A percentile compares a stretch with the other conserved stretches of the same genome.
Conservation (phyloP, 2,888 invertebrate species). For the Thecocarcelia acutangulata region DNA sequence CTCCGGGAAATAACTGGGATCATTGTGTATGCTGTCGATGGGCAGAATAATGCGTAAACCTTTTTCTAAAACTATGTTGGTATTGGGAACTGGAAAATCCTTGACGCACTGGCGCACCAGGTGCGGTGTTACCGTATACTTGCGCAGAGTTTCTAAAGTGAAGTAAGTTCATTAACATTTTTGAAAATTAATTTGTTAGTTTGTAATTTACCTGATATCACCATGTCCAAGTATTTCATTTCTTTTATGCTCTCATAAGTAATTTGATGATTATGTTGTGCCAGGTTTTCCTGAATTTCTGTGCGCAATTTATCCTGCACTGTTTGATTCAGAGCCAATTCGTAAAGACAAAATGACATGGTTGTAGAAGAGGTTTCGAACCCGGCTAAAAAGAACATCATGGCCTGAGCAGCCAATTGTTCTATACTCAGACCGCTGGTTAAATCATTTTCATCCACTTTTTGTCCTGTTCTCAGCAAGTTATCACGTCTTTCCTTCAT, state of each 20-base stretch:
- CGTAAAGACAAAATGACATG: constrained; percentile 82
- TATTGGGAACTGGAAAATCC: constrained; percentile 82
- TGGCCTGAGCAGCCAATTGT: constrained; percentile 83
- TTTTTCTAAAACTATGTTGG: constrained; percentile 82
- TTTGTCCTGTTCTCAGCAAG: constrained; percentile 54
- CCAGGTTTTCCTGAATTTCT: constrained; percentile 80
- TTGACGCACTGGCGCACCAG: constrained; percentile 82
- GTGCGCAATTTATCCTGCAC: constrained; percentile 81
- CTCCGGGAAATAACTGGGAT: constrained; percentile 84
- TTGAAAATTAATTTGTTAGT: neutral
- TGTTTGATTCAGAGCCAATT: constrained; percentile 82
- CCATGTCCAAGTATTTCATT: constrained; percentile 82
- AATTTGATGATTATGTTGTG: constrained; percentile 78
- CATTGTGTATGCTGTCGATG: constrained; percentile 83
- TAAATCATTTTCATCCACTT: constrained; percentile 54
- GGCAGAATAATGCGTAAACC: constrained; percentile 83
- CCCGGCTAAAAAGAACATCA: constrained; percentile 83
- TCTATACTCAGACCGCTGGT: constrained; percentile 76
- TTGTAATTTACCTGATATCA: constrained; percentile 75
- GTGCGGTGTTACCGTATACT: constrained; percentile 83
- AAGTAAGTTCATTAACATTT: too few relatives aligned
- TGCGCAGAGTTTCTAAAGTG: constrained; percentile 81
- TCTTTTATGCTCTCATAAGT: constrained; percentile 82
- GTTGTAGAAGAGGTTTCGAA: constrained; percentile 83
- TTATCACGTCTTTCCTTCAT: constrained; percentile 73